phyloP scores from a whole-genome alignment of 2,888 invertebrate species.

The Lysandra coridon region DNA sequence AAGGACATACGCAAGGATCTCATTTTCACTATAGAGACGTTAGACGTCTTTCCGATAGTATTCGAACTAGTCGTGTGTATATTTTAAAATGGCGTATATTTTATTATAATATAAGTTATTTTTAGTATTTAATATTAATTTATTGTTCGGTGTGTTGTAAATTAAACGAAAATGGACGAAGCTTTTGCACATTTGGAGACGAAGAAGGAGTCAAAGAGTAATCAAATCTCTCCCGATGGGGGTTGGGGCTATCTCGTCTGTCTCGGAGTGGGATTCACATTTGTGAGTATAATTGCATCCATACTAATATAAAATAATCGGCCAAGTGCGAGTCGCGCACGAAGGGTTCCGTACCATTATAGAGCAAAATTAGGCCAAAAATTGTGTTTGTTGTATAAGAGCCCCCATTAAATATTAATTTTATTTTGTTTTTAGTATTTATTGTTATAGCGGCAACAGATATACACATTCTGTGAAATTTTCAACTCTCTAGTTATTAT shows the following conservation, averaged over 20 bases:
- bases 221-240: slow-evolving; percentile 83
- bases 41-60: slow-evolving; percentile 6
- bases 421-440: too few relatives aligned
- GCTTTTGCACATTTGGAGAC: slow-evolving; percentile 68
- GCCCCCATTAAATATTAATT: too few relatives aligned
- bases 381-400: too few relatives aligned
- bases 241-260: slow-evolving; percentile 91
- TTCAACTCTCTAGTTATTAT: too few relatives aligned
- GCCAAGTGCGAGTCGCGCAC: too few relatives aligned
- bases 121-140: background rate
- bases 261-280: slow-evolving; percentile 85
- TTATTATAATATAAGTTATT: background rate
- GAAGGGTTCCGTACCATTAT: too few relatives aligned
- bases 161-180: slow-evolving; percentile 62
- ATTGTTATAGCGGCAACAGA: too few relatives aligned
- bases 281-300: slow-evolving; percentile 79
- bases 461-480: too few relatives aligned
- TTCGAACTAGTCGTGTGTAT: background rate
- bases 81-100: background rate
- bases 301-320: too few relatives aligned
- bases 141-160: background rate
- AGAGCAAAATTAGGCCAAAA: too few relatives aligned
- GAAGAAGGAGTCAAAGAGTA: slow-evolving; percentile 43
- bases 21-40: background rate
- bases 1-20: slow-evolving; percentile 15